These are phyloP conservation scores for Scaptomyza polygonia DNA, from an alignment of 2,888 invertebrate species.

Conservation along the genomic window DNA sequence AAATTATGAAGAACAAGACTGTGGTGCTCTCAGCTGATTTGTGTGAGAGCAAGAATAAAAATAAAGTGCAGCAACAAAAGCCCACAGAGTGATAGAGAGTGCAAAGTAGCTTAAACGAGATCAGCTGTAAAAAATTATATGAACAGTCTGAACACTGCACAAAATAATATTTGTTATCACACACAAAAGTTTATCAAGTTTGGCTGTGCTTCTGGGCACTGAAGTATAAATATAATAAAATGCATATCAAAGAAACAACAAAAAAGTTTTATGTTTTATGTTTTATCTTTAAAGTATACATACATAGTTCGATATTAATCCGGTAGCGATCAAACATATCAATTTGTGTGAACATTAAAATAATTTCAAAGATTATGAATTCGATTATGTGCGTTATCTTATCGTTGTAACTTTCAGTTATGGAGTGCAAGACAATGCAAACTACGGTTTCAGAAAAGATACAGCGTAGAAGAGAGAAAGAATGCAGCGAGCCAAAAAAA, in stretches of 20 bases:
- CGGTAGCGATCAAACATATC: not conserved
- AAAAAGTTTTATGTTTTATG: too few relatives aligned
- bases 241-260: not conserved
- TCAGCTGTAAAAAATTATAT: slow-evolving; percentile 6
- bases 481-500: not conserved
- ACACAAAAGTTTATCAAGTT: not conserved
- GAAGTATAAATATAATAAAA: not conserved
- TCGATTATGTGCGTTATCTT: not conserved
- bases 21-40: slow-evolving; percentile 23
- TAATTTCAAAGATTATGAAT: not conserved
- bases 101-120: not conserved
- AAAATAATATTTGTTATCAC: not conserved
- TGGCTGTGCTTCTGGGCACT: not conserved
- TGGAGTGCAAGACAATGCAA: not conserved
- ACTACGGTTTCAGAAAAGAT: not conserved
- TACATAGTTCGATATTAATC: not conserved
- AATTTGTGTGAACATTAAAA: not conserved
- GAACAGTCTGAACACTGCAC: slow-evolving; percentile 3
- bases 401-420: not conserved
- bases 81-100: not conserved
- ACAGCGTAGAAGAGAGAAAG: not conserved
- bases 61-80: not conserved
- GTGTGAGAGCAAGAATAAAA: slow-evolving; percentile 2
- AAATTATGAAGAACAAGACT: slow-evolving; percentile 9
- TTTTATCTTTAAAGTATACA: not conserved